Conservation (phyloP, 2,113 vertebrate genomes). For the Ramphastos sulfuratus region DNA sequence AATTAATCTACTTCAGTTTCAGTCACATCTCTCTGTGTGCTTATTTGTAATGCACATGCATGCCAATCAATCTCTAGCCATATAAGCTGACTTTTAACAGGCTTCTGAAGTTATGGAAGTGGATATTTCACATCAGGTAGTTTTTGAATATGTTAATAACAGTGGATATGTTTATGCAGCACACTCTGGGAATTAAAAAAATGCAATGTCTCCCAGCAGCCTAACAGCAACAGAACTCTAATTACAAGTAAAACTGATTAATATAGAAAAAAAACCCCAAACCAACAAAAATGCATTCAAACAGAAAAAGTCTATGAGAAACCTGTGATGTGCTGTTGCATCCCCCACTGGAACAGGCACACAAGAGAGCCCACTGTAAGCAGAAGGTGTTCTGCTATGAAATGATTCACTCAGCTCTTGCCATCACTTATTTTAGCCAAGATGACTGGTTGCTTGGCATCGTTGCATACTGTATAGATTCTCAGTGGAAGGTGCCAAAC, state of each 20-base stretch:
- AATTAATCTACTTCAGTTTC: not conserved
- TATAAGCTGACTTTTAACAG: not conserved
- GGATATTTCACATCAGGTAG: not conserved
- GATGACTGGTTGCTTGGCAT: not conserved
- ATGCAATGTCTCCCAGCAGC: not conserved
- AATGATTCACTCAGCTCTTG: not conserved
- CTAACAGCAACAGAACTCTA: not conserved
- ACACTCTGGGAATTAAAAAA: not conserved
- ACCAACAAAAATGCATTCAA: not conserved
- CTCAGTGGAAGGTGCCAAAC: conserved; percentile 7
- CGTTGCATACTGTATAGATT: not conserved
- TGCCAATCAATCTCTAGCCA: not conserved
- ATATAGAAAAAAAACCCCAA: not conserved
- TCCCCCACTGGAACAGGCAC: not conserved
- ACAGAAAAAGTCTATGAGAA: not conserved
- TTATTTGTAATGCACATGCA: not conserved
- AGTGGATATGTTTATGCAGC: not conserved
- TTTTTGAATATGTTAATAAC: not conserved
- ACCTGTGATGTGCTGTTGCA: not conserved
- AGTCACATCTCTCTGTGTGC: not conserved
- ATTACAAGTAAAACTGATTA: not conserved
- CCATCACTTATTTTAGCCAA: not conserved
- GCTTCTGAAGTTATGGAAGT: not conserved
- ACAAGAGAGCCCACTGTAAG: not conserved
- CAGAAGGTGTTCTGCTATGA: conserved; percentile 7